Evolutionary conservation across 2,888 invertebrate genomes (phyloP).

Genomic region (Andrena bucephala): DNA sequence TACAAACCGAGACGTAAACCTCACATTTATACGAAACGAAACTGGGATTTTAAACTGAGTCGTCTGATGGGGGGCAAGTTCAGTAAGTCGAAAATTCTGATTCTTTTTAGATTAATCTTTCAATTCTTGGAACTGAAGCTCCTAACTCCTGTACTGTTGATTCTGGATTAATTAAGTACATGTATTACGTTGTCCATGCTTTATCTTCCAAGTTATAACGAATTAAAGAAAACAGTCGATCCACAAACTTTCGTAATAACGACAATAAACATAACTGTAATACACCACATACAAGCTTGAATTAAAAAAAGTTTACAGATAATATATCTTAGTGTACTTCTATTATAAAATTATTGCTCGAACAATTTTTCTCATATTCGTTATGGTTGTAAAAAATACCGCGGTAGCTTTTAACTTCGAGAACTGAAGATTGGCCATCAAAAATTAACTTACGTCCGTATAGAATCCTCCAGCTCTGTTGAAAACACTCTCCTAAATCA

Average conservation of each 20-base stretch:
- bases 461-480: neutral
- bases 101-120: neutral
- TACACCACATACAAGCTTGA: too few relatives aligned
- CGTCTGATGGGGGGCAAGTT: neutral
- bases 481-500: neutral
- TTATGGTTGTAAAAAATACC: too few relatives aligned
- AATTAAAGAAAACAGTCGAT: too few relatives aligned
- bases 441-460: conserved; percentile 1
- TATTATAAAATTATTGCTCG: neutral
- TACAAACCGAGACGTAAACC: conserved; percentile 57
- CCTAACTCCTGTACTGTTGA: too few relatives aligned
- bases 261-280: too few relatives aligned
- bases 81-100: conserved; percentile 2
- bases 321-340: neutral
- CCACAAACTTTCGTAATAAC: too few relatives aligned
- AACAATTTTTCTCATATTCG: neutral
- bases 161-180: too few relatives aligned
- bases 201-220: neutral
- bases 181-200: neutral
- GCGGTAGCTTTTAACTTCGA: neutral
- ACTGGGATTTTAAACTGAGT: conserved; percentile 39
- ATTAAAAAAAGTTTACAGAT: too few relatives aligned
- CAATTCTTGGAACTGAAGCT: neutral
- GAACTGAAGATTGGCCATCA: neutral
- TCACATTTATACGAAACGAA: conserved; percentile 42